Evolutionary conservation across 2,113 vertebrate species (phyloP).

Genomic region (Phaetusa simplex): DNA sequence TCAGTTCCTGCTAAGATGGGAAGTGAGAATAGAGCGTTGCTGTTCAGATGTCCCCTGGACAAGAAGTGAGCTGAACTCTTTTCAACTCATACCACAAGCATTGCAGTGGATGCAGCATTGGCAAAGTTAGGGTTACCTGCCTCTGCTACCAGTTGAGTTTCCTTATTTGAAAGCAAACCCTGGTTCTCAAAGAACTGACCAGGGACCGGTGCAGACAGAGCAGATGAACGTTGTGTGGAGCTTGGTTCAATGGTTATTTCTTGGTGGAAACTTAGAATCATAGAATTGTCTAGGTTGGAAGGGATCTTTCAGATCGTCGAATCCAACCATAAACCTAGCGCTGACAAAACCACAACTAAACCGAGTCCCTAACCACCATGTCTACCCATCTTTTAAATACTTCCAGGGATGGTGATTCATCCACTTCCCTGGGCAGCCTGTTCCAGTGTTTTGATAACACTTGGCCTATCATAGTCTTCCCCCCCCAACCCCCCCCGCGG

Average conservation of each 20-base stretch:
- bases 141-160: not conserved
- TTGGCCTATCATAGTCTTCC: rapidly evolving
- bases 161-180: not conserved
- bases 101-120: not conserved
- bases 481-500: too few species aligned
- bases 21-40: not conserved
- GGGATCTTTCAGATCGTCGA: not conserved
- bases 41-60: not conserved
- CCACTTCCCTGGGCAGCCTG: not conserved
- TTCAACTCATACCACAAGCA: not conserved
- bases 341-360: not conserved
- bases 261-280: not conserved
- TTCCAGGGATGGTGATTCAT: not conserved
- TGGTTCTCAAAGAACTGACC: not conserved
- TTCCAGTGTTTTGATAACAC: not conserved
- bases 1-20: not conserved
- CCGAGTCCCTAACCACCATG: not conserved
- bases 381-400: not conserved
- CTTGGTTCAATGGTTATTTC: not conserved
- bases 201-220: not conserved
- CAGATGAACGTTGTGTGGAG: not conserved
- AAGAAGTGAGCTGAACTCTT: not conserved
- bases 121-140: not conserved
- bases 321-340: not conserved
- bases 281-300: not conserved